Conservation (phyloP, 2,113 vertebrate species). For the Amphiprion ocellaris region DNA sequence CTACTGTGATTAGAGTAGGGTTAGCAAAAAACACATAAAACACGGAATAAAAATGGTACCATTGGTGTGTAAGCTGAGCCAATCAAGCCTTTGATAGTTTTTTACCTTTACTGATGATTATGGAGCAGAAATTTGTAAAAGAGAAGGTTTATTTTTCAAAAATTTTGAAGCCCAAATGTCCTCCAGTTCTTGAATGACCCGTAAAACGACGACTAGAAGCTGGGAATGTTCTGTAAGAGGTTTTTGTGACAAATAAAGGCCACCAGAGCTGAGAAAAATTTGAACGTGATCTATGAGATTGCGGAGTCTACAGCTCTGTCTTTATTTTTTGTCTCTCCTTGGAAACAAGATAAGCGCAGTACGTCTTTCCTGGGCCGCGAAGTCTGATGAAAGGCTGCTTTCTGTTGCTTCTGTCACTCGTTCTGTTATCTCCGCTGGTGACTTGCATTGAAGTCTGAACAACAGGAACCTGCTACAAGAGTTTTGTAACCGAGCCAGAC, state of each 20-base stretch:
- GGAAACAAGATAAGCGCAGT: constrained; percentile 15
- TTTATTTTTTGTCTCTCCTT: neutral
- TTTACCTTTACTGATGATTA: no score
- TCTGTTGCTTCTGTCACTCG: constrained; percentile 8
- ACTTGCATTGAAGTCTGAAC: constrained; percentile 22
- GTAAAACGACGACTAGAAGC: no score
- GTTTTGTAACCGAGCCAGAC: neutral
- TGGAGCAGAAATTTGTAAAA: no score
- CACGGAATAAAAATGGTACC: no score
- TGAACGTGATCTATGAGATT: neutral
- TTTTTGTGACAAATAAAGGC: constrained; percentile 10
- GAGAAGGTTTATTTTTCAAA: no score
- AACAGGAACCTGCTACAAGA: constrained; percentile 29
- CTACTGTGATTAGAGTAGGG: no score
- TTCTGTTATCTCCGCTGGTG: constrained; percentile 7
- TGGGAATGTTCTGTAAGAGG: neutral
- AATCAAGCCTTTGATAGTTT: no score
- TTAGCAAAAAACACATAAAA: no score
- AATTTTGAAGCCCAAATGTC: no score
- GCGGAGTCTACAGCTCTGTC: neutral
- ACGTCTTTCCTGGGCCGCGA: neutral
- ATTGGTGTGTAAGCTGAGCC: no score
- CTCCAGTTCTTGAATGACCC: no score
- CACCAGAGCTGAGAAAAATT: constrained; percentile 5
- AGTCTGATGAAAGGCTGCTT: constrained; percentile 28